phyloP scores from a whole-genome alignment of 2,797 vertebrate genomes.

The Scolopax bukidnonensis region DNA sequence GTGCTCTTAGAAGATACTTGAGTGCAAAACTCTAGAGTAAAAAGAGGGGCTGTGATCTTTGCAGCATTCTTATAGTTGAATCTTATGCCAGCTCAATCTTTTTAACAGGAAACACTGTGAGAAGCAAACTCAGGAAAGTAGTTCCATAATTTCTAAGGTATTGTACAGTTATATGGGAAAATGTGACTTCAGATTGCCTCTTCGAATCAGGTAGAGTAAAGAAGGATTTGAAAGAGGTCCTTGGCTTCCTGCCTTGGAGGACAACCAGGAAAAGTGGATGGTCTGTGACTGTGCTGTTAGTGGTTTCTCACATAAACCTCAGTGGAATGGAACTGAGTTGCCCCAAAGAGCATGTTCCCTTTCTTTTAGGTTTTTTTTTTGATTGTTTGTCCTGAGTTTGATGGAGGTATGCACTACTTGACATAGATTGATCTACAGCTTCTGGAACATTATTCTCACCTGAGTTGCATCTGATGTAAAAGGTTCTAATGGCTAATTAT shows the following conservation, averaged over 20 bases:
- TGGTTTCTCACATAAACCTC: neutral
- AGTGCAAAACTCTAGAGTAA: neutral
- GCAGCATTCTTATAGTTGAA: neutral
- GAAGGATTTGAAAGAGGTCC: neutral
- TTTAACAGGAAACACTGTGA: neutral
- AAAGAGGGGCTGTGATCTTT: neutral
- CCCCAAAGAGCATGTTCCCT: neutral
- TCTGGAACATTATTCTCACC: neutral
- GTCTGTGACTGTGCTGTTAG: neutral
- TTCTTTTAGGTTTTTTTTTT: neutral
- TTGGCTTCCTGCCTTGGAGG: neutral
- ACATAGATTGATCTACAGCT: neutral
- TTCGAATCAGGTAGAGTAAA: neutral
- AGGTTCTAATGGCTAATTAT: neutral
- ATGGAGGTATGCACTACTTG: neutral
- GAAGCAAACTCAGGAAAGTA: neutral
- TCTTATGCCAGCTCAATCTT: neutral
- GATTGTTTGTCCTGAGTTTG: neutral
- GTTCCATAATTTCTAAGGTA: neutral
- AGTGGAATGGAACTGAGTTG: neutral
- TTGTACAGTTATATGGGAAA: neutral
- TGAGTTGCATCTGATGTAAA: neutral
- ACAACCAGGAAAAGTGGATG: neutral
- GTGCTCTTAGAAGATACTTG: neutral
- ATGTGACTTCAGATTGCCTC: neutral